Evolutionary conservation across 2,113 vertebrate genomes (phyloP), one percentile per base, ranked within the genome.

Genomic region (Spilogale gracilis): DNA sequence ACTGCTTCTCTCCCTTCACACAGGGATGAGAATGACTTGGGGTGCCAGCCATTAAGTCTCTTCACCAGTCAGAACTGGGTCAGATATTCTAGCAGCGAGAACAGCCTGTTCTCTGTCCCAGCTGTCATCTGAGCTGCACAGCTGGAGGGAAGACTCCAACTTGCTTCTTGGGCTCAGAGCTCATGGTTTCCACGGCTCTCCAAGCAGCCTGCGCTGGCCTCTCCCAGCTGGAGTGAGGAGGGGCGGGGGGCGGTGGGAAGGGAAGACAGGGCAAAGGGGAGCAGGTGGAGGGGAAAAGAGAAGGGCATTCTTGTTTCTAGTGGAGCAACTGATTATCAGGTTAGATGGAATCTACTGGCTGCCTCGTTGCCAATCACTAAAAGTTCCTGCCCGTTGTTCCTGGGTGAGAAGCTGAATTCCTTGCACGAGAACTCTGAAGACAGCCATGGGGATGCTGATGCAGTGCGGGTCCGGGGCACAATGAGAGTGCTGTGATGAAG

Each of bases 61-160:
- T 92, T 45, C 11, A 2, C 95, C 61, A 82, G 74, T 87, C 93
- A 89, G 95, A 98, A 97, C 1, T 96, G 96, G 96, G 98, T 98
- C 97, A 97, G 81, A 94, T 96, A 97, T 91, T 96, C 97, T 30
- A 95, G 95, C 97, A n/a, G 92, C 14, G 95, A 92, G 95, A 91
- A 95, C 50, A 91, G 91, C 43, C 63, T 92, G 95, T 91, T 97
- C 96, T 85, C 91, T 92, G 88, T 95, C 97, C 97, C 95, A 98
- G 97, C 98, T 97, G 97, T 93, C 95, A 96, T 85, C 97, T 96
- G 97, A 98, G 96, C 92, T 76, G 48, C 91, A 89, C 96, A 97
- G 97, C 95, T 97, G 89, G 95, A 86, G 88, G 84, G 50, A 91
- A 85, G 63, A 60, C 89, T 96, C 94, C 91, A 69, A 58, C 90